Evolutionary conservation across 2,797 vertebrate genomes (phyloP), one percentile per base, ranked within the genome.

Genomic region (Molothrus aeneus): DNA sequence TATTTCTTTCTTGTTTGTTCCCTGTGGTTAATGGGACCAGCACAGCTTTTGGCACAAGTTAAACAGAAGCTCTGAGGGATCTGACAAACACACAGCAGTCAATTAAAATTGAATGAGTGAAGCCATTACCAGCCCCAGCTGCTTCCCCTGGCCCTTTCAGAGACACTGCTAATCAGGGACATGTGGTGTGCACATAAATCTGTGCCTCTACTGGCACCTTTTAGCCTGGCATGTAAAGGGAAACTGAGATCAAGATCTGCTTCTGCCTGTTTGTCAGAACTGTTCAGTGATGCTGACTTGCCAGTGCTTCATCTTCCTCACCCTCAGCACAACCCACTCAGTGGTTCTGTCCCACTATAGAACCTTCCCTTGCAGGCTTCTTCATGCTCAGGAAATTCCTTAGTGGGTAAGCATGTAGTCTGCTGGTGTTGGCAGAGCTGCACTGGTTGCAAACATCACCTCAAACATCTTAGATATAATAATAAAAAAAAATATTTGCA

Each of bases 21-120:
- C 71, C 54, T 68, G 26, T 86, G 73, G 80, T 83, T 92, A 79
- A 90, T 92, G 71, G 68, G 53, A 92, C 64, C 53, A 13, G 60
- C 10, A 7, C 34, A 69, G 86, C 91, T 95, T 88, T 84, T 96
- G 95, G 90, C 90, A 87, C 73, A 93, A 68, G 77, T 71, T 93
- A 91, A 88, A 82, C 48, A 90, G 85, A 73, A 88, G 71, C 80
- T 88, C 91, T 84, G 66, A 88, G 84, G 57, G 53, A 73, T 77
- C 50, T 83, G 87, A 95, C 66, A 90, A 79, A 86, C 83, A 77
- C 70, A 69, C 24, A 79, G 83, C 47, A 94, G 95, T 94, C 96
- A 95, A 93, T 95, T 96, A 95, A 95, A 95, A 84, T 88, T 92
- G 93, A 95, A 84, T 84, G 86, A 95, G 56, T 86, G 94, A 81